phyloP scores from a whole-genome alignment of 2,113 vertebrate species.

The Psittacula cyanocephala region DNA sequence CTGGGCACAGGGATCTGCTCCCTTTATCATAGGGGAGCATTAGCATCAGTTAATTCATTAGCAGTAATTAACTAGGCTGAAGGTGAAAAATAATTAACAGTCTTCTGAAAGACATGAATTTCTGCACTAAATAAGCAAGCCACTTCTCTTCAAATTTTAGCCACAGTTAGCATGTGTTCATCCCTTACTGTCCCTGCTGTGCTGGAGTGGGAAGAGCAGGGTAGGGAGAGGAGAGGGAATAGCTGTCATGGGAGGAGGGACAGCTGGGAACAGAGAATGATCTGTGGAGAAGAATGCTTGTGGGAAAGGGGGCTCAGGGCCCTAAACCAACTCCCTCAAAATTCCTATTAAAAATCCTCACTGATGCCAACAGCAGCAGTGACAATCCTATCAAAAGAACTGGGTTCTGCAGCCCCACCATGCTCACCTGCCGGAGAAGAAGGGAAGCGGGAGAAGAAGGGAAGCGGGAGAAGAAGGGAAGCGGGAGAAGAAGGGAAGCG shows the following conservation, averaged over 20 bases:
- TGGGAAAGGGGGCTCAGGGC: not conserved
- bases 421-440: not conserved
- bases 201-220: not conserved
- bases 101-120: not conserved
- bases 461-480: not conserved
- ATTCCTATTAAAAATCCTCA: not conserved
- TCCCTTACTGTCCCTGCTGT: fast-evolving
- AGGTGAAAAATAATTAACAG: not conserved
- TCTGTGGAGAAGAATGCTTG: not conserved
- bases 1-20: not conserved
- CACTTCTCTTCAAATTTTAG: not conserved
- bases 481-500: not conserved
- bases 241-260: not conserved
- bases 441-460: not conserved
- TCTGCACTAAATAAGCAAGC: not conserved
- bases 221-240: not conserved
- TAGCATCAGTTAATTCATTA: not conserved
- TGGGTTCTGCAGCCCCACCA: not conserved
- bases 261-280: fast-evolving
- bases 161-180: not conserved
- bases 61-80: not conserved
- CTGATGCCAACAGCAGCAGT: not conserved
- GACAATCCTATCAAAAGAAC: not conserved
- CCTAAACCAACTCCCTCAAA: not conserved
- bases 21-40: not conserved